phyloP scores from a whole-genome alignment of 2,888 invertebrate species.

The Leucoma salicis region DNA sequence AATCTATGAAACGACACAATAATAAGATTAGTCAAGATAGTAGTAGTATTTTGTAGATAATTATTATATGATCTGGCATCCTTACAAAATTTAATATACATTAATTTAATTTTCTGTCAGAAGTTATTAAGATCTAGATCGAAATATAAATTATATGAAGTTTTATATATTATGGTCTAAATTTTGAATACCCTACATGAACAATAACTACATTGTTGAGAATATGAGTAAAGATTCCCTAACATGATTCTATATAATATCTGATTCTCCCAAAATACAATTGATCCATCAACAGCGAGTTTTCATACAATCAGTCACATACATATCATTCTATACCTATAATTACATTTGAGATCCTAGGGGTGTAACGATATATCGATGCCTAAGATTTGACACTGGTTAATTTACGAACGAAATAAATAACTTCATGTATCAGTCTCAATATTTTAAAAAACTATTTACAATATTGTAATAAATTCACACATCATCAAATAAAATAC shows the following conservation, averaged over 20 bases:
- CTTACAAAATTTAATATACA: neutral
- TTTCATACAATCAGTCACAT: conserved; percentile 34
- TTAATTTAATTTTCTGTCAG: neutral
- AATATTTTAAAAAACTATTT: conserved; percentile 76
- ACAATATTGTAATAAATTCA: conserved; percentile 71
- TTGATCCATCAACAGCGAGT: conserved; percentile 31
- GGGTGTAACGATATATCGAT: conserved; percentile 56
- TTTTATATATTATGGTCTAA: conserved; percentile 35
- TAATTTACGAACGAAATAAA: conserved; percentile 77
- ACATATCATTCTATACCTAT: conserved; percentile 41
- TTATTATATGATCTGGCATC: too few relatives aligned
- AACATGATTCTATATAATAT: conserved; percentile 24
- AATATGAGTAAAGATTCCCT: conserved; percentile 39
- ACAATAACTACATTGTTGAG: conserved; percentile 33
- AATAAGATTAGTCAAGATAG: too few relatives aligned
- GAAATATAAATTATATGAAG: conserved; percentile 8
- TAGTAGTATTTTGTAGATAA: too few relatives aligned
- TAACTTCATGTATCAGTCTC: conserved; percentile 80
- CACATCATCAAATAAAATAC: conserved; percentile 54
- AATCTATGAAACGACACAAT: too few relatives aligned
- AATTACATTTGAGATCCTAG: conserved; percentile 65
- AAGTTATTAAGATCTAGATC: neutral
- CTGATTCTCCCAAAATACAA: conserved; percentile 25
- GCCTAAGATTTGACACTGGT: conserved; percentile 76
- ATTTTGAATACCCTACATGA: too few relatives aligned